phyloP scores from a whole-genome alignment of 2,113 vertebrate genomes.

The Cervus canadensis region DNA sequence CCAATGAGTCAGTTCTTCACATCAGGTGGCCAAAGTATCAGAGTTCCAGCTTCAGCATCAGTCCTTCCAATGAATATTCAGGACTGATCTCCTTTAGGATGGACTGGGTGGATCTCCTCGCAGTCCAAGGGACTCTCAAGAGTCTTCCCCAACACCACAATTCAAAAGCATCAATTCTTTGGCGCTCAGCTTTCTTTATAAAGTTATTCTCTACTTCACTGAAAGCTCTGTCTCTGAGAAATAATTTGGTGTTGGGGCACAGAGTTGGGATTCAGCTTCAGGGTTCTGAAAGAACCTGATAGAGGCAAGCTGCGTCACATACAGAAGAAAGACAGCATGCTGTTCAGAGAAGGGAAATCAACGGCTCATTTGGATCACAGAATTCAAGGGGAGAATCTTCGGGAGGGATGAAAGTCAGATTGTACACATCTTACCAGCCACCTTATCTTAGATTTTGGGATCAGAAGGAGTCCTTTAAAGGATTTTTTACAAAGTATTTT shows the following conservation, averaged over 20 bases:
- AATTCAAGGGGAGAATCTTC: not conserved
- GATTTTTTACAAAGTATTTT: not conserved
- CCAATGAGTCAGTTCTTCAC: not conserved
- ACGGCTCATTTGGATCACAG: not conserved
- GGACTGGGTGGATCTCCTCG: not conserved
- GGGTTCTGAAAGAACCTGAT: no score
- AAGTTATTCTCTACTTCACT: not conserved
- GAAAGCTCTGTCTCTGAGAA: not conserved
- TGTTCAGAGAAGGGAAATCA: not conserved
- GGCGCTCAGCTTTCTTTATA: not conserved
- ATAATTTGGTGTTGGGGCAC: not conserved
- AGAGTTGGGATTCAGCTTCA: not conserved
- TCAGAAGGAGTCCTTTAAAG: not conserved
- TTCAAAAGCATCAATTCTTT: not conserved
- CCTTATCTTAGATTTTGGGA: not conserved
- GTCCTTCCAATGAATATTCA: not conserved
- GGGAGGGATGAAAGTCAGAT: fast-evolving
- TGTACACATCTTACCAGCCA: not conserved
- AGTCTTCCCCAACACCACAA: not conserved
- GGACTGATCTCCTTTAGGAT: not conserved
- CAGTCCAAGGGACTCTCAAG: not conserved
- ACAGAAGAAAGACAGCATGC: fast-evolving
- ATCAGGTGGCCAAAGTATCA: not conserved
- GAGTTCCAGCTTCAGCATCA: not conserved
- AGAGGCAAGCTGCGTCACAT: not conserved